A percentile compares a stretch with the other conserved stretches of the same genome.
These are phyloP conservation scores for Zaprionus inermis DNA, from an alignment of 1,140 invertebrate genomes.

Conservation along the genomic window DNA sequence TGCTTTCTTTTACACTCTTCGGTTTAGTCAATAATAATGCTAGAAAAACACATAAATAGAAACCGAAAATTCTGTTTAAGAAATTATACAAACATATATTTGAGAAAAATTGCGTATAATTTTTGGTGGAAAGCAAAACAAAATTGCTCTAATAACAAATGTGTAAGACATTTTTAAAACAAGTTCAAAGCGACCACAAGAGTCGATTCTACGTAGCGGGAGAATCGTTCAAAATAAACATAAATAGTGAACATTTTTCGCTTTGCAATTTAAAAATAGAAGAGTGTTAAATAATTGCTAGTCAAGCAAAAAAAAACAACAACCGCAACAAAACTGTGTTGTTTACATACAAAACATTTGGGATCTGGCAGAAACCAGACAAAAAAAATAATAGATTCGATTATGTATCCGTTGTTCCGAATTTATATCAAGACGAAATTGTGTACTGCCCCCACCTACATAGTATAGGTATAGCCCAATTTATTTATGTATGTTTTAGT, in stretches of 20 bases:
- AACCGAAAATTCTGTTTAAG: neutral
- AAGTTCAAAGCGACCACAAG: slow-evolving; percentile 34
- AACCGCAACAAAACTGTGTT: slow-evolving; percentile 16
- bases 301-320: slow-evolving; percentile 48
- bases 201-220: slow-evolving; percentile 10
- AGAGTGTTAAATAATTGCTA: slow-evolving; percentile 77
- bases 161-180: slow-evolving; percentile 23
- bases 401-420: slow-evolving; percentile 40
- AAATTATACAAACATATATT: slow-evolving; percentile 3
- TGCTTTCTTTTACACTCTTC: neutral
- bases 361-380: slow-evolving; percentile 19
- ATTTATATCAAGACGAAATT: slow-evolving; percentile 11
- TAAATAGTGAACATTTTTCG: slow-evolving; percentile 20
- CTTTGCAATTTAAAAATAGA: slow-evolving; percentile 32
- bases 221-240: slow-evolving; percentile 43
- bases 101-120: slow-evolving; percentile 23
- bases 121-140: slow-evolving; percentile 15
- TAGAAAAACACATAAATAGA: slow-evolving; percentile 12
- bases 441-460: no score
- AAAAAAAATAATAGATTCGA: slow-evolving; percentile 43
- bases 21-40: slow-evolving; percentile 7
- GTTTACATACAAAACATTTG: slow-evolving; percentile 44
- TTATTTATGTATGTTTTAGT: slow-evolving; percentile 39
- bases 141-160: slow-evolving; percentile 36
- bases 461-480: slow-evolving; percentile 5